Base-by-base conservation (phyloP, 1,140 invertebrate genomes). In the Bombus affinis region DNA sequence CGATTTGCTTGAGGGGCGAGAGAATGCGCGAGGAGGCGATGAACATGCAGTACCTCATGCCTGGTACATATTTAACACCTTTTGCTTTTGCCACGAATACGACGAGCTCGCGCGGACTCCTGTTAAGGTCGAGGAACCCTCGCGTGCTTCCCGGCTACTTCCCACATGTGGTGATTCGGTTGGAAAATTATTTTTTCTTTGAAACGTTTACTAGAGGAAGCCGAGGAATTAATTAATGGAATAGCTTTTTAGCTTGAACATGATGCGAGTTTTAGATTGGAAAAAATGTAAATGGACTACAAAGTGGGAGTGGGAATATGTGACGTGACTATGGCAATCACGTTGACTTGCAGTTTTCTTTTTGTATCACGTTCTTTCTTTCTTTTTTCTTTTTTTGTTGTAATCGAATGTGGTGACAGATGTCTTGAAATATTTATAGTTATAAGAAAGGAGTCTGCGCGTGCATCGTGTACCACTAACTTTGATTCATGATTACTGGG, bases 31-130 rank as follows among this genome's bases (percentile, higher is more conserved):
- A 99, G 95, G 98, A 98, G 95, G 97, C 98, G 94, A 97, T 98
- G 96, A 99, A 99, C 96, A 98, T 99, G 97, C 98, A 99, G 96
- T 99, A 99, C 96, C 96, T 99, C 95, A 99, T 99, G 98, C 98
- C 98, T 95, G 98, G 98, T 99, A 97, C 96, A 96, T 91, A 92
- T 88, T 92, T 90, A 92, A 90, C 88, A 90, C 84, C 89, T 90
- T 91, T 91, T 92, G 92, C 92, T 93, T 90, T 72, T 59, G 85
- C 78, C 73, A 39, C 35, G 72, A 77, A 86, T 73, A 18, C 72
- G 57, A 82, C 18, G 0, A 8, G 62, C 39, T 53, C 79, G 68
- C 66, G 75, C 42, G 37, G 79, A 81, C 78, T 66, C 59, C 42
- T 59, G 6, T n/a, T 28, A 18, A 70, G 47, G 44, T 71, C 65